Base-by-base conservation (phyloP, 2,797 vertebrate species). In the Chromis chromis region DNA sequence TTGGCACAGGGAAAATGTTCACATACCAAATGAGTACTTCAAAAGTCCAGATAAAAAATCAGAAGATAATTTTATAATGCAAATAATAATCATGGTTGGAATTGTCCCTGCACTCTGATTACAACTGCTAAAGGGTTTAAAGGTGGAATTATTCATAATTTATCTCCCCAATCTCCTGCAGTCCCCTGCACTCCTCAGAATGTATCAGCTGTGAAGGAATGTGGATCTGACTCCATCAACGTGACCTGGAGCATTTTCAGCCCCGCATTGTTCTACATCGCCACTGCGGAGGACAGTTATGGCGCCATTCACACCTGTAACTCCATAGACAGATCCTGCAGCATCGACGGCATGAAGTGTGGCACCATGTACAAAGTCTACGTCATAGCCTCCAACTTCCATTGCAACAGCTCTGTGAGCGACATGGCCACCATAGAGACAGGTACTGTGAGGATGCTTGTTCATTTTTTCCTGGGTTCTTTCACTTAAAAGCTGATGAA, bases 361-460 rank as follows among this genome's bases (percentile, higher is more conserved):
- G 89, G 93, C 78, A 90, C 92, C 44, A 74, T 36, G 40, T 96
- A 95, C 84, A 85, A 71, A 0, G 82, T 86, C 3, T 86, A 57
- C 12, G 88, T 94, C 57, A 71, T 90, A 0, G 84, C 93, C 61
- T 83, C 92, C 76, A 95, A 94, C 88, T 64, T 87, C 12, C 28
- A 74, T 19, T 96, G 95, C 90, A 93, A 94, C 84, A 94, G 94
- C 82, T 78, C 93, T 1, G 28, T 46, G 24, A 95, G 95, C 14
- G 36, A 81, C 3, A 58, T 0, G 1, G 17, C 94, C 59, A 59
- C 44, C 44, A 69, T 91, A 44, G 82, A 92, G 53, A 94, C 95
- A 90, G 95, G 95, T 95, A 92, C 21, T 21, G 53, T 61, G 12
- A 42, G 9, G 24, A 36, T 22, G 5, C 36, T 66, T 0, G 0